Base-by-base conservation (phyloP, 2,888 invertebrate genomes). In the Protonemura montana region DNA sequence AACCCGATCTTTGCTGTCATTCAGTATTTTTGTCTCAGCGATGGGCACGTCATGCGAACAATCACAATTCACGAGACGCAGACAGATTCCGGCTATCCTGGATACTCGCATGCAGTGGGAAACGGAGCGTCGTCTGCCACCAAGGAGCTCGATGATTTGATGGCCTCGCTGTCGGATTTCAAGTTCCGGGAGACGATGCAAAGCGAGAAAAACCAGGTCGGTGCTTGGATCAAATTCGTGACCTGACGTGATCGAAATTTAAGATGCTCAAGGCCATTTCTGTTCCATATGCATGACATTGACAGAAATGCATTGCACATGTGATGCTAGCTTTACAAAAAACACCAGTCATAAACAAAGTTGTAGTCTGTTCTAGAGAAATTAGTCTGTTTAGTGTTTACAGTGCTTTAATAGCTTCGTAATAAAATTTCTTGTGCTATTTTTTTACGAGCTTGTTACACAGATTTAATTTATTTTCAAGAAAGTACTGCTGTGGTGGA, bases 121-220 rank as follows among this genome's bases (percentile, higher is more conserved):
- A 89, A 91, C 26, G 89, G 92, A 87, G 96, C 98, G 28, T 98
- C 98, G 85, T 96, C 96, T 87, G 98, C 98, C 59, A 98, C 98
- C 28, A 95, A 96, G 91, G 98, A 99, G 91, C 93, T 99, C 87
- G 98, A 99, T 90, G 98, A 98, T 90, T 93, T 99, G 88, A 98
- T 99, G 98, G 97, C 97, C 0, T 97, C 98, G 6, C 93, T 99
- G 16, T 98, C 98, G 0, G 98, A 98, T 91, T 97, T 98, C 91
- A 98, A 98, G 96, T 98, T 97, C 76, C 42, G 84, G 92, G 91
- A 27, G 85, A 82, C 85, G 5, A 81, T n/a, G 28, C 28, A 29
- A 10, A 81, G 28, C 30, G 81, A 81, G 81, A 26, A 78, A 27
- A 78, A 78, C n/a, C 78, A 78, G 78, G 78, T 28, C 0, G n/a